Conservation (phyloP, 2,888 invertebrate species). For the Leptogaster cylindrica region DNA sequence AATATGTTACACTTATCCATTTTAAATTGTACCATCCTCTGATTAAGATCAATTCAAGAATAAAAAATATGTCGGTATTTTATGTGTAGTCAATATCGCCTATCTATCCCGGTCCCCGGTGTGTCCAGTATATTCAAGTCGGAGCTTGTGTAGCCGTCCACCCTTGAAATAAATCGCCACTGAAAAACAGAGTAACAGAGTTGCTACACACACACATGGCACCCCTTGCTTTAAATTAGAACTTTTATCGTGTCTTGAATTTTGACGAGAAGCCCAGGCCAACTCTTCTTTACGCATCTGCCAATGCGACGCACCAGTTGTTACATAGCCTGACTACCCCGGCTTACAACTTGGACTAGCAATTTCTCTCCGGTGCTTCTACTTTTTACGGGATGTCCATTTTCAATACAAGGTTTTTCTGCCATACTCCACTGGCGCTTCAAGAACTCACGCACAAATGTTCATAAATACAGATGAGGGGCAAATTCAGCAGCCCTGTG, state of each 20-base stretch:
- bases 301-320: background rate
- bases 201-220: conserved; percentile 16
- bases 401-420: conserved; percentile 42
- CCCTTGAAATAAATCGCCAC: conserved; percentile 20
- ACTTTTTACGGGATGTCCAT: conserved; percentile 41
- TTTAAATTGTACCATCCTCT: conserved; percentile 45
- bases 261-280: conserved; percentile 52
- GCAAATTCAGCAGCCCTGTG: conserved; percentile 5
- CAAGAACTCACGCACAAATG: conserved; percentile 38
- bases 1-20: conserved; percentile 45
- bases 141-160: conserved; percentile 15
- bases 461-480: conserved; percentile 30
- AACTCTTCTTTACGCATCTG: conserved; percentile 27
- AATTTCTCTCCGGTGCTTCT: conserved; percentile 38
- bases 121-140: conserved; percentile 30
- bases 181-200: background rate
- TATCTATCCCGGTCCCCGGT: conserved; percentile 19
- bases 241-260: conserved; percentile 62
- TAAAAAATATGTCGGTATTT: conserved; percentile 42
- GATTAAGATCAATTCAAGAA: conserved; percentile 46
- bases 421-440: conserved; percentile 35
- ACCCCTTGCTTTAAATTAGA: conserved; percentile 59
- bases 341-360: conserved; percentile 32
- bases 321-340: conserved; percentile 8
- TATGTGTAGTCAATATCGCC: conserved; percentile 25